Evolutionary conservation across 2,797 vertebrate species (phyloP).

Genomic region (Peromyscus aztecus): DNA sequence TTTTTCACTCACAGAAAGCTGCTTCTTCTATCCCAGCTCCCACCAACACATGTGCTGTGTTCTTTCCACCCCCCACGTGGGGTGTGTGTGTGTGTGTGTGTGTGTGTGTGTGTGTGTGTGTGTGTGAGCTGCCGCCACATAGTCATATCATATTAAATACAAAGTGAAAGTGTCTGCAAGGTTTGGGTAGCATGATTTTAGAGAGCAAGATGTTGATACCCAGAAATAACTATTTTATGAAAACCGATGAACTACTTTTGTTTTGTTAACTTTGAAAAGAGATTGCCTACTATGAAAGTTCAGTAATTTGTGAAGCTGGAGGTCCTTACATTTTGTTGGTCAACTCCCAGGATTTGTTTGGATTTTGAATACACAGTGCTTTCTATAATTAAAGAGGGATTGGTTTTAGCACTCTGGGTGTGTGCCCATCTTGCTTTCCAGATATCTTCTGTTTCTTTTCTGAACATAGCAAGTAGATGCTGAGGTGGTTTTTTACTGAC

Average conservation of each 20-base stretch:
- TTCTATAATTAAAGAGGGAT: constrained; percentile 66
- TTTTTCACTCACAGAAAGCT: background rate
- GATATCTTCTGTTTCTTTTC: constrained; percentile 25
- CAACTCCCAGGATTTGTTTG: constrained; percentile 60
- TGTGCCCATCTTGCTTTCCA: constrained; percentile 49
- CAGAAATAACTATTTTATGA: constrained; percentile 43
- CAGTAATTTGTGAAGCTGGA: constrained; percentile 50
- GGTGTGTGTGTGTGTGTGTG: background rate
- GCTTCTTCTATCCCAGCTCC: background rate
- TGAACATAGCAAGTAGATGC: background rate
- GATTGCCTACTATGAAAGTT: constrained; percentile 7
- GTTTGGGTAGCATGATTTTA: background rate
- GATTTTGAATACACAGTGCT: constrained; percentile 50
- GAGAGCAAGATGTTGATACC: constrained; percentile 14
- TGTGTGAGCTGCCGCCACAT: no score
- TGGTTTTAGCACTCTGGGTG: constrained; percentile 56
- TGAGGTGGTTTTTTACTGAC: constrained; percentile 48
- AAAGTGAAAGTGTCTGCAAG: background rate
- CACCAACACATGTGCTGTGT: background rate
- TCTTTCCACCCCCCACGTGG: no score
- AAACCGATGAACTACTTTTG: constrained; percentile 24
- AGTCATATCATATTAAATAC: background rate
- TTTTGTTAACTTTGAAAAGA: constrained; percentile 52
- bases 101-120: background rate
- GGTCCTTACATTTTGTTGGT: constrained; percentile 62